Conservation (phyloP, 2,888 invertebrate genomes). For the Lapara coniferarum region DNA sequence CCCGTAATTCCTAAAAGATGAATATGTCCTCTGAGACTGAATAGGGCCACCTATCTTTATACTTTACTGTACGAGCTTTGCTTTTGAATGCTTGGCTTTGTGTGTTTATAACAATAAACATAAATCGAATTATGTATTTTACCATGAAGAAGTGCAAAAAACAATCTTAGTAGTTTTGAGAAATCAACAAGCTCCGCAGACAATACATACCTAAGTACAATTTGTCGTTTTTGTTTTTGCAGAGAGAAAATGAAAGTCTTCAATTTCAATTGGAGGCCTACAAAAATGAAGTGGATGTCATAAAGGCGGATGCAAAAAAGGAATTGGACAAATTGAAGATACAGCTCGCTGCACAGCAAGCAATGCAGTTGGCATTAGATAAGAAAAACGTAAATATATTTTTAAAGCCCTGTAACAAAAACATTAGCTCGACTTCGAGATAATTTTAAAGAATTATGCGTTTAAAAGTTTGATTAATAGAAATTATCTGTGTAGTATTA, state of each 20-base stretch:
- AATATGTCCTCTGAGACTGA: no score
- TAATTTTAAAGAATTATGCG: no score
- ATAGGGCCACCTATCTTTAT: no score
- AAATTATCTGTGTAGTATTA: no score
- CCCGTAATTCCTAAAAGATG: no score
- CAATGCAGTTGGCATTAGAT: constrained; percentile 70
- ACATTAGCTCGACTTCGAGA: not conserved
- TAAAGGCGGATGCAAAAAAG: constrained; percentile 90
- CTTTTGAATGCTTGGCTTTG: no score
- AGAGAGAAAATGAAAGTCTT: constrained; percentile 95
- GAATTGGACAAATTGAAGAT: constrained; percentile 92
- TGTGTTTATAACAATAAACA: no score
- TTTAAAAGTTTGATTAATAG: no score
- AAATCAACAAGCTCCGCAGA: not conserved
- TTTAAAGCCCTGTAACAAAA: not conserved
- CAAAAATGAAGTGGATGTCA: constrained; percentile 95
- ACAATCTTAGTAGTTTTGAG: no score
- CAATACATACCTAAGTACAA: not conserved
- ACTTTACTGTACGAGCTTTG: no score
- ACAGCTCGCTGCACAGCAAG: constrained; percentile 87
- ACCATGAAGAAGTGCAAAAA: no score
- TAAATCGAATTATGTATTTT: no score
- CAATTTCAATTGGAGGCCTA: constrained; percentile 96
- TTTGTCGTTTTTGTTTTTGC: not conserved
- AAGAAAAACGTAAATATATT: constrained; percentile 55